These are phyloP conservation scores for Heterotilapia buettikoferi DNA, from an alignment of 2,113 vertebrate genomes.

Conservation along the genomic window DNA sequence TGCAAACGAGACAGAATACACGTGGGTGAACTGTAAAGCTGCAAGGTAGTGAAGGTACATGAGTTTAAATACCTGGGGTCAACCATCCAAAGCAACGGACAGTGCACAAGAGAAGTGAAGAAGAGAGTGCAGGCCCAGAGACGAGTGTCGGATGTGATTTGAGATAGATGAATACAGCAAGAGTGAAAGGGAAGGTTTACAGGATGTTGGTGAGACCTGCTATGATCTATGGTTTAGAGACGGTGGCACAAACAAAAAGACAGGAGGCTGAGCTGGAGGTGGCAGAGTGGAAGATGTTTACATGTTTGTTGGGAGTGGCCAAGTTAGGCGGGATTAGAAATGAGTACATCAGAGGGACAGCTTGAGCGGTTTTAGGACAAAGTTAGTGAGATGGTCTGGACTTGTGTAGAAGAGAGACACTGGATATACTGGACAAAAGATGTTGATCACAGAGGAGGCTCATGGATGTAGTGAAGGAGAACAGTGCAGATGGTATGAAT, in stretches of 20 bases:
- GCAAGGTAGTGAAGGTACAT: not conserved
- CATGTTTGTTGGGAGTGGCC: not conserved
- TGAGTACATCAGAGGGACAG: not conserved
- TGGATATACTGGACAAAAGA: not conserved
- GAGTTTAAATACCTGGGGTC: not conserved
- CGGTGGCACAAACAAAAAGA: not conserved
- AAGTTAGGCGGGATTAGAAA: not conserved
- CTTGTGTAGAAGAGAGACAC: not conserved
- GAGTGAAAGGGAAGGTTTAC: not conserved
- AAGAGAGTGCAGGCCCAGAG: not conserved
- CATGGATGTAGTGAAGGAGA: not conserved
- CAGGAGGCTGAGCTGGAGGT: not conserved
- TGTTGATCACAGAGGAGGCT: not conserved
- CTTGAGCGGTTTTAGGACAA: not conserved
- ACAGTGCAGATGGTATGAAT: not conserved
- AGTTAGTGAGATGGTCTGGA: not conserved
- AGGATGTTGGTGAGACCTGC: not conserved
- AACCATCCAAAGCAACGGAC: not conserved
- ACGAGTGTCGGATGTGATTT: not conserved
- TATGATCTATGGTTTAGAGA: not conserved
- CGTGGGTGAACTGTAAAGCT: not conserved
- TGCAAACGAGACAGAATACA: not conserved
- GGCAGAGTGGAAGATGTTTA: not conserved
- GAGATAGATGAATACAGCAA: not conserved
- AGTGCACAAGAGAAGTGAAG: not conserved